Evolutionary conservation across 2,113 vertebrate genomes (phyloP), one percentile per base, ranked within the genome.

Genomic region (Cottus gobio): DNA sequence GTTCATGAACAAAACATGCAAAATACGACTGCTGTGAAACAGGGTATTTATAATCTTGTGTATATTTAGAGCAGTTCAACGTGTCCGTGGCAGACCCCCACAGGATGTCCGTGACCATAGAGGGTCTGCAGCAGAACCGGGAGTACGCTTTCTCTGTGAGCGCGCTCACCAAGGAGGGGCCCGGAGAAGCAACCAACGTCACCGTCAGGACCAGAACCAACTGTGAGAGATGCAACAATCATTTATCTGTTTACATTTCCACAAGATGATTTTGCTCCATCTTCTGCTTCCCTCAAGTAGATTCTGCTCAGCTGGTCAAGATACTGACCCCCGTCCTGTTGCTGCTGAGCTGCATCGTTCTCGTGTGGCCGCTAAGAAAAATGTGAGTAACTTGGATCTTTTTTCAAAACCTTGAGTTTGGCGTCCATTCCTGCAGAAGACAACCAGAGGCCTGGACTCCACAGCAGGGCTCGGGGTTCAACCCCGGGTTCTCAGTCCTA

Each of bases 311-410:
- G n/a, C 10, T 74, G 61, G 69, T 31, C 1, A 89, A 85, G 70
- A 72, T 87, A 54, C 18, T 90, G 73, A 66, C 39, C 22, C 86
- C 91, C 18, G 36, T 89, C 34, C 30, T 93, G n/a, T n/a, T 93
- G 5, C 12, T 92, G 61, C 64, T 93, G 50, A 69, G 80, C 65
- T 87, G 87, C 22, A 68, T 31, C 26, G 0, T 77, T 50, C 82
- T 91, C 18, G 67, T 93, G 39, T 88, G 92, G 85, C 56, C 67
- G 34, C 82, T 67, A 65, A 77, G 85, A 39, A 88, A 83, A 79
- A 82, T 1, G 92, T 94, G 78, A 90, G 88, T 61, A 1, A 1
- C 20, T 20, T 64, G 3, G 34, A 48, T 56, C 16, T 63, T 50
- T 6, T 34, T 34, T 34, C 6, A 34, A 34, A 34, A 4, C 34